Conservation (phyloP, 2,113 vertebrate genomes). For the Hippocampus zosterae region DNA sequence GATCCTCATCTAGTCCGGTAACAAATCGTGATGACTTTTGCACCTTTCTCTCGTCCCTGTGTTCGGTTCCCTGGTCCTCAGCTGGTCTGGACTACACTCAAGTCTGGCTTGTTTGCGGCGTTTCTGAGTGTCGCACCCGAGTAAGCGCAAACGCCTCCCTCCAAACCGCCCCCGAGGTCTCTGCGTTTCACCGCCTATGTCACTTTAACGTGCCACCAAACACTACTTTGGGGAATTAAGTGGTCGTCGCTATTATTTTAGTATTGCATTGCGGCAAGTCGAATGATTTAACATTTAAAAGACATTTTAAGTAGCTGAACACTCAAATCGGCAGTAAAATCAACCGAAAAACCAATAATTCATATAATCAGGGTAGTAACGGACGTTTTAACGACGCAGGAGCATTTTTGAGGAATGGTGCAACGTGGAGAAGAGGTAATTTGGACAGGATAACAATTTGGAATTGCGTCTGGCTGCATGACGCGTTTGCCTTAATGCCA, state of each 20-base stretch:
- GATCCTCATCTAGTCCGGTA: slow-evolving; percentile 4
- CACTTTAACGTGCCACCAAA: slow-evolving; percentile 39
- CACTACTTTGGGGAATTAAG: slow-evolving; percentile 18
- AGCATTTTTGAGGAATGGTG: neutral
- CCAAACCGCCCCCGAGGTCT: slow-evolving; percentile 62
- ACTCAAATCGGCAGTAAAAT: slow-evolving; percentile 7
- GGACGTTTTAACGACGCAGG: neutral
- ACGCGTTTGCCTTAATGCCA: slow-evolving; percentile 58
- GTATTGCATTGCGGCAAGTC: neutral
- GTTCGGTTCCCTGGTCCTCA: slow-evolving; percentile 34
- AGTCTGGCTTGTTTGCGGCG: slow-evolving; percentile 63
- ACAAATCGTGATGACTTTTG: neutral
- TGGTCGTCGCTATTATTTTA: slow-evolving; percentile 16
- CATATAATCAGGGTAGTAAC: slow-evolving; percentile 22
- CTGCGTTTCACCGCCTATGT: slow-evolving; percentile 48
- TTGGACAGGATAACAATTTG: slow-evolving; percentile 22
- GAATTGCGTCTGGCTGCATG: slow-evolving; percentile 51
- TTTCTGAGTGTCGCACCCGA: slow-evolving; percentile 65
- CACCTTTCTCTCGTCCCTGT: neutral
- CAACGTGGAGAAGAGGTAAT: neutral
- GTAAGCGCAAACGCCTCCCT: slow-evolving; percentile 47
- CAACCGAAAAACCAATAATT: slow-evolving; percentile 35
- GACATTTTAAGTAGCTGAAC: slow-evolving; percentile 1
- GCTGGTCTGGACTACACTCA: neutral
- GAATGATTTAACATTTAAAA: neutral